A percentile compares a stretch with the other conserved stretches of the same genome.
Evolutionary conservation across 2,797 vertebrate genomes (phyloP).

Genomic region (Syngnathus rostellatus): DNA sequence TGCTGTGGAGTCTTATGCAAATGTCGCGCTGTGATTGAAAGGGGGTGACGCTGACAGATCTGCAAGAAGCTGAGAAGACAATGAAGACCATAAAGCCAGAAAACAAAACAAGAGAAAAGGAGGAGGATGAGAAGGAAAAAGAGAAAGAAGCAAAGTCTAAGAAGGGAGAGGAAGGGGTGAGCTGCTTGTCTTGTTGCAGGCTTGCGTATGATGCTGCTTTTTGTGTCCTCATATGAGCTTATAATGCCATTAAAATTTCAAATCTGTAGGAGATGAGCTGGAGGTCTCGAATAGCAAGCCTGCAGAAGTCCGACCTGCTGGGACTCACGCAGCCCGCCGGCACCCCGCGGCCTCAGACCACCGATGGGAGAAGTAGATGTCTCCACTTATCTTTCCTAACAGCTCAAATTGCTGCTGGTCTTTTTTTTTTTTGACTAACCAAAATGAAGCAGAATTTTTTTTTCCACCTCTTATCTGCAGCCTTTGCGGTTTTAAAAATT

Average conservation of each 20-base stretch:
- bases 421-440: too few relatives aligned
- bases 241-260: conserved; percentile 13
- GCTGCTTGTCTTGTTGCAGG: conserved; percentile 21
- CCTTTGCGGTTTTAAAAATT: too few relatives aligned
- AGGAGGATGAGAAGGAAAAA: conserved; percentile 59
- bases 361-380: conserved; percentile 57
- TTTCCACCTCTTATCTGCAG: too few relatives aligned
- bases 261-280: conserved; percentile 74
- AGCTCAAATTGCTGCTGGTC: too few relatives aligned
- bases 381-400: neutral
- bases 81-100: conserved; percentile 73
- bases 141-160: conserved; percentile 60
- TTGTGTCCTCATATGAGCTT: conserved; percentile 19
- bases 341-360: conserved; percentile 50
- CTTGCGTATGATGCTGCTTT: conserved; percentile 1
- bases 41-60: conserved; percentile 80
- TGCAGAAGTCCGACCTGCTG: conserved; percentile 80
- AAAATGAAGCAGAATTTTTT: too few relatives aligned
- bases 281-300: conserved; percentile 78
- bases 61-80: conserved; percentile 79
- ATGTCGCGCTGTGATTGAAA: conserved; percentile 34
- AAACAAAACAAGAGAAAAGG: conserved; percentile 64
- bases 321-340: conserved; percentile 76
- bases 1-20: too few relatives aligned
- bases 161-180: conserved; percentile 73